These are phyloP conservation scores for Camptogramma bilineatum DNA, from an alignment of 2,888 invertebrate genomes.

Conservation along the genomic window DNA sequence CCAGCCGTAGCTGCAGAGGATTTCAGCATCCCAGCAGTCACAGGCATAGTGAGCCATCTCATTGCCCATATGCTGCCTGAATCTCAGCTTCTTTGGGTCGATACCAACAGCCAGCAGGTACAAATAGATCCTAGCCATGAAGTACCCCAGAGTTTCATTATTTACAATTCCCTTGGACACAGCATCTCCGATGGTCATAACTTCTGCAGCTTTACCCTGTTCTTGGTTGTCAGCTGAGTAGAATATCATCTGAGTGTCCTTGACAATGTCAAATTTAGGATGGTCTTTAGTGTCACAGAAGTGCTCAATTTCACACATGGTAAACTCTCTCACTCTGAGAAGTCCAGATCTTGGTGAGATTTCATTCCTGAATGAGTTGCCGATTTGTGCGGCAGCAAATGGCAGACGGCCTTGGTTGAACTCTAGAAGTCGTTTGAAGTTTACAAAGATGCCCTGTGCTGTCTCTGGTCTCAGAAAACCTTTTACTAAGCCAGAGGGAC, in stretches of 20 bases:
- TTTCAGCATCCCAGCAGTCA: constrained; percentile 99
- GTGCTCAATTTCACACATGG: constrained; percentile 99
- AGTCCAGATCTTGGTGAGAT: constrained; percentile 99
- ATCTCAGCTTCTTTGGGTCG: constrained; percentile 93
- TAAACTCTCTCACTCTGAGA: constrained; percentile 98
- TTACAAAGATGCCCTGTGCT: constrained; percentile 99
- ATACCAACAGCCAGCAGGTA: constrained; percentile 96
- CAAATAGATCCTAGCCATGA: constrained; percentile 97
- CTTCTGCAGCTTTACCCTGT: constrained; percentile 95
- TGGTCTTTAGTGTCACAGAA: constrained; percentile 99
- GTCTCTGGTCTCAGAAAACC: constrained; percentile 99
- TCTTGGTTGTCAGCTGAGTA: constrained; percentile 99
- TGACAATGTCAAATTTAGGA: constrained; percentile 93
- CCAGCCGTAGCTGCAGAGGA: constrained; percentile 99
- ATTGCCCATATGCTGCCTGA: constrained; percentile 99
- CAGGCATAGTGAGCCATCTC: constrained; percentile 99
- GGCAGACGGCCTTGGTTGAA: constrained; percentile 98
- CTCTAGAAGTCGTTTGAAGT: constrained; percentile 98
- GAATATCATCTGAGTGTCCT: constrained; percentile 90
- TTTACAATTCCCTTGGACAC: constrained; percentile 94
- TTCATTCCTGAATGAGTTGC: constrained; percentile 99
- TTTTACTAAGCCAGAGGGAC: constrained; percentile 97
- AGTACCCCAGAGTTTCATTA: constrained; percentile 99
- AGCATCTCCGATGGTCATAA: constrained; percentile 93
- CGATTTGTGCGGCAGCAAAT: constrained; percentile 99